Percentiles rank a stretch among this genome's conserved stretches.
phyloP scores from a whole-genome alignment of 2,797 vertebrate species.

The Holocentrus rufus region DNA sequence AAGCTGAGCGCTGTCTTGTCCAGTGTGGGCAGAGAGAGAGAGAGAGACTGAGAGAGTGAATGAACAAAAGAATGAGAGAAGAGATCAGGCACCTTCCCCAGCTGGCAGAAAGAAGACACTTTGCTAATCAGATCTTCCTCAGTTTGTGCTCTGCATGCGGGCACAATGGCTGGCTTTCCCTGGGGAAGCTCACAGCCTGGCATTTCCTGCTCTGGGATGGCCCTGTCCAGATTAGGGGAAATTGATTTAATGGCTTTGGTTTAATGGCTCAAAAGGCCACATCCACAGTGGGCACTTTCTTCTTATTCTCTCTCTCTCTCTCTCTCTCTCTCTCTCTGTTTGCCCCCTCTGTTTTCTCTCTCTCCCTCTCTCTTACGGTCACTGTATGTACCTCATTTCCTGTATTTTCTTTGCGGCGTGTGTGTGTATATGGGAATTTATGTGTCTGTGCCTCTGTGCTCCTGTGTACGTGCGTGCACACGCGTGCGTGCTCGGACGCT shows the following conservation, averaged over 20 bases:
- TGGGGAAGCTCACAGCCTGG: slow-evolving; percentile 56
- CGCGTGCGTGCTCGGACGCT: neutral
- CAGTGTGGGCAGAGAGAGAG: neutral
- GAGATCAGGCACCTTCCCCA: slow-evolving; percentile 43
- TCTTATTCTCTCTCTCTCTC: slow-evolving; percentile 10
- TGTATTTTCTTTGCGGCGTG: slow-evolving; percentile 10
- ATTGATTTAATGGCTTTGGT: slow-evolving; percentile 78
- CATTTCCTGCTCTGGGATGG: slow-evolving; percentile 75
- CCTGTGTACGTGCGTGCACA: neutral
- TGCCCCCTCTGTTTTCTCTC: neutral
- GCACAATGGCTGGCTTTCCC: slow-evolving; percentile 71
- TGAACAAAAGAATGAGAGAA: slow-evolving; percentile 43
- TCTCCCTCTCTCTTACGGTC: neutral
- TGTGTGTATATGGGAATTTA: neutral
- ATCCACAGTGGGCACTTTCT: slow-evolving; percentile 40
- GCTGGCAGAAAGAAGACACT: slow-evolving; percentile 44
- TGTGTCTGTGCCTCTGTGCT: neutral
- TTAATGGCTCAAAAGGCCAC: slow-evolving; percentile 66
- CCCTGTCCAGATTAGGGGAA: slow-evolving; percentile 75
- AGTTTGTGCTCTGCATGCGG: slow-evolving; percentile 59
- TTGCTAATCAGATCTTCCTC: slow-evolving; percentile 76
- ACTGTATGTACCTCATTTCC: neutral
- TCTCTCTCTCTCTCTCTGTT: neutral
- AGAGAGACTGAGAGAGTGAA: neutral
- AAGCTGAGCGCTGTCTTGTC: too few relatives aligned